These are phyloP conservation scores for Spermophilus dauricus DNA, from an alignment of 2,113 vertebrate genomes.

Conservation along the genomic window DNA sequence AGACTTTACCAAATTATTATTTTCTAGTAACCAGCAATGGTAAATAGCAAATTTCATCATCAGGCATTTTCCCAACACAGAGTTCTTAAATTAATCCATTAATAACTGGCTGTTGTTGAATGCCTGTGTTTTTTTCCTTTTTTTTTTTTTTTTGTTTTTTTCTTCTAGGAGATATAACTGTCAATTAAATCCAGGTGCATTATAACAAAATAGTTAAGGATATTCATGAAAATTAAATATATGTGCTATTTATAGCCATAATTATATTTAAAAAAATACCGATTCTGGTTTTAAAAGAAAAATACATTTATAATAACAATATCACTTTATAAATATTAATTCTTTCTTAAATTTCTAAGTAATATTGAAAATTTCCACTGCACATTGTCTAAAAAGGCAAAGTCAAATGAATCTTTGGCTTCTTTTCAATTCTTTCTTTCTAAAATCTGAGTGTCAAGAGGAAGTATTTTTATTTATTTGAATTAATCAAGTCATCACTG, in stretches of 20 bases:
- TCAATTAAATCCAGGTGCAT: not conserved
- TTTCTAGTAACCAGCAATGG: not conserved
- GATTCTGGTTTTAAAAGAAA: not conserved
- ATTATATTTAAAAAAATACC: not conserved
- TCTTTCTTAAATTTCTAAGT: slow-evolving; percentile 15
- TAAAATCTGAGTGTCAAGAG: not conserved
- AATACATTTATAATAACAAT: not conserved
- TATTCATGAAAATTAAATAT: not conserved
- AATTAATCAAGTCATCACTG: not conserved
- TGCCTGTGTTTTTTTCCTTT: not conserved
- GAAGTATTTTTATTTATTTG: not conserved
- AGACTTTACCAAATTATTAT: not conserved
- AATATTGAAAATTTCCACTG: not conserved
- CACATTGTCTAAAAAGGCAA: not conserved
- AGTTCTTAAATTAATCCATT: not conserved
- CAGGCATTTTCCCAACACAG: not conserved
- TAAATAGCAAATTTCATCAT: not conserved
- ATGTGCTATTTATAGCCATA: not conserved
- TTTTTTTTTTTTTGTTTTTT: no score
- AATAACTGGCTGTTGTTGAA: not conserved
- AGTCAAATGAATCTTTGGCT: not conserved
- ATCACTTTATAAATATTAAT: not conserved
- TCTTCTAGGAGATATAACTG: not conserved
- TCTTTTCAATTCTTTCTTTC: not conserved
- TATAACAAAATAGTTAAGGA: not conserved